phyloP scores from a whole-genome alignment of 2,888 invertebrate species.

The Ferrisia virgata region DNA sequence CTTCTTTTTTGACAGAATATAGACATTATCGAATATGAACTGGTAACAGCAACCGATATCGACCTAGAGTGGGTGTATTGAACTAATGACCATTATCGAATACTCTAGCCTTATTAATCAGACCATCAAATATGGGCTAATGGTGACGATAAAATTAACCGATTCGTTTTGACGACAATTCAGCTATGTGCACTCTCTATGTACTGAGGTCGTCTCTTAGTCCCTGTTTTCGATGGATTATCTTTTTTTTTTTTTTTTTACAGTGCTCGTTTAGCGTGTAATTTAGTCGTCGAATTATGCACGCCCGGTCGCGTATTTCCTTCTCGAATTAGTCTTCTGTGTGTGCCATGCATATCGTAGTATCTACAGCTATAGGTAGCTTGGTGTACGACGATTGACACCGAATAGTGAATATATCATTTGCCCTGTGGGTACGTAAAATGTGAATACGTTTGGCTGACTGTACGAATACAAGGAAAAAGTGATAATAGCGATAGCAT shows the following conservation, averaged over 20 bases:
- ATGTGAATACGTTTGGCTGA: no score
- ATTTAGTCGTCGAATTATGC: slow-evolving; percentile 1
- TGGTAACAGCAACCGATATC: not conserved
- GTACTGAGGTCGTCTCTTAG: not conserved
- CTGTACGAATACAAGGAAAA: no score
- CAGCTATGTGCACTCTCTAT: no score
- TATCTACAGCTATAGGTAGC: no score
- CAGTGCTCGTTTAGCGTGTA: not conserved
- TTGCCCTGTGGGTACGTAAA: no score
- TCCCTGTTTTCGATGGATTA: not conserved
- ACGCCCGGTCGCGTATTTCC: slow-evolving; percentile 11
- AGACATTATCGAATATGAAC: not conserved
- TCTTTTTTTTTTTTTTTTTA: not conserved
- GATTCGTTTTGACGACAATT: not conserved
- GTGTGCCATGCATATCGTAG: not conserved
- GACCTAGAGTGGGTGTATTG: not conserved
- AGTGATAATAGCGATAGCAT: no score
- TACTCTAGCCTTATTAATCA: not conserved
- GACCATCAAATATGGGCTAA: slow-evolving; percentile 5
- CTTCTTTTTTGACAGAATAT: not conserved
- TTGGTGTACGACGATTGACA: no score
- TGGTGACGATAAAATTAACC: not conserved
- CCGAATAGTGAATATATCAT: no score
- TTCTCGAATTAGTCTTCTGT: not conserved
- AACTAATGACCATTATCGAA: not conserved